A percentile compares a stretch with the other conserved stretches of the same genome.
phyloP scores from a whole-genome alignment of 2,113 vertebrate genomes.

The Lophotis ruficrista region DNA sequence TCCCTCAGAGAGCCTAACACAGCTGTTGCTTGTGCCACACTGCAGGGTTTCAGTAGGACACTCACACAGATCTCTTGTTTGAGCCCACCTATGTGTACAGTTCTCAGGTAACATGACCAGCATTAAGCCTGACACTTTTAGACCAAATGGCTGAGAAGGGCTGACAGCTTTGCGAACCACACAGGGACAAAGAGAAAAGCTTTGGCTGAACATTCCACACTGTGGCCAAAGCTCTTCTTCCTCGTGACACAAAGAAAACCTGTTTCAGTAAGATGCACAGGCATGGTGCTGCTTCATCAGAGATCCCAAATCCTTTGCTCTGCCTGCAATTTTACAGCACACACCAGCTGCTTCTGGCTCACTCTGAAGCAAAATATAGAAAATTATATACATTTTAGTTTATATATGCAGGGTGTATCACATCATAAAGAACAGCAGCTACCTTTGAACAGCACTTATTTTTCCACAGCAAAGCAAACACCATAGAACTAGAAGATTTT shows the following conservation, averaged over 20 bases:
- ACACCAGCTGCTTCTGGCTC: background rate
- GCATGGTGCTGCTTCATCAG: background rate
- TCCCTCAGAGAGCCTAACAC: background rate
- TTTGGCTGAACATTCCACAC: background rate
- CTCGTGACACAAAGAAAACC: background rate
- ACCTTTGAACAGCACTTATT: background rate
- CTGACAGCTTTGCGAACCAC: background rate
- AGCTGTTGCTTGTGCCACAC: background rate
- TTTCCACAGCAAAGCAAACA: background rate
- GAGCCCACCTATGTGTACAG: background rate
- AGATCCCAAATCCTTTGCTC: background rate
- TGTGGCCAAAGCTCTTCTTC: rapidly evolving
- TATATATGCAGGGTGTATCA: background rate
- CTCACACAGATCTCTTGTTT: background rate
- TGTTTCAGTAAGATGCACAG: background rate
- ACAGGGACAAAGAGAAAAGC: background rate
- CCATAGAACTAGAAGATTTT: background rate
- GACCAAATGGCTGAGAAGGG: background rate
- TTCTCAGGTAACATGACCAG: background rate
- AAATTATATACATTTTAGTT: background rate
- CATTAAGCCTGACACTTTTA: background rate
- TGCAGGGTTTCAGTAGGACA: background rate
- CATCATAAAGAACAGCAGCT: background rate
- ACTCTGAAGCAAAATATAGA: background rate
- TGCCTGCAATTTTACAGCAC: background rate